These are phyloP conservation scores for Microcebus lehilahytsara DNA, from an alignment of 2,113 vertebrate species.

Conservation along the genomic window DNA sequence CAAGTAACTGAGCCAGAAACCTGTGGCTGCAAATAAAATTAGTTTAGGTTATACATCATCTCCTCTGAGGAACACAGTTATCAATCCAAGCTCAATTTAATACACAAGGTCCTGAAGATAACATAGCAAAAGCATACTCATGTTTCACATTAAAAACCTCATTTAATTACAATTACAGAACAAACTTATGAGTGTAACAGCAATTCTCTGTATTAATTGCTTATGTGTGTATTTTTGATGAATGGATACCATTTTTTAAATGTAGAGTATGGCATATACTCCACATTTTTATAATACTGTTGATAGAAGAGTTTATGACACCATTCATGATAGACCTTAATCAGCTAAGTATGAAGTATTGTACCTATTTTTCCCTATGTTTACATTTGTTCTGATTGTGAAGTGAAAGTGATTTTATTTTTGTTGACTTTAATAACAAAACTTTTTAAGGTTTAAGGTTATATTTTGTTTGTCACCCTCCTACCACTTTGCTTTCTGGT, in stretches of 20 bases:
- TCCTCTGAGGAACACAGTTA: neutral
- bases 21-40: neutral
- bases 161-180: neutral
- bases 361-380: neutral
- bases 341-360: neutral
- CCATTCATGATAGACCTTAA: neutral
- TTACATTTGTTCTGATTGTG: neutral
- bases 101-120: neutral
- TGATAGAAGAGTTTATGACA: neutral
- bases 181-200: neutral
- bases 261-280: neutral
- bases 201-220: neutral
- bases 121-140: neutral
- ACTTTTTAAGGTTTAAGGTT: neutral
- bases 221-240: neutral
- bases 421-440: neutral
- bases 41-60: neutral
- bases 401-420: constrained; percentile 1
- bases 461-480: neutral
- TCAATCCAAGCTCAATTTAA: neutral
- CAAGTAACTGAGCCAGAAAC: neutral
- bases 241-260: neutral
- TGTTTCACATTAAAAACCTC: neutral
- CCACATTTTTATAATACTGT: neutral
- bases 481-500: neutral